These are phyloP conservation scores for Elachura formosa DNA, from an alignment of 2,113 vertebrate species.

Conservation along the genomic window DNA sequence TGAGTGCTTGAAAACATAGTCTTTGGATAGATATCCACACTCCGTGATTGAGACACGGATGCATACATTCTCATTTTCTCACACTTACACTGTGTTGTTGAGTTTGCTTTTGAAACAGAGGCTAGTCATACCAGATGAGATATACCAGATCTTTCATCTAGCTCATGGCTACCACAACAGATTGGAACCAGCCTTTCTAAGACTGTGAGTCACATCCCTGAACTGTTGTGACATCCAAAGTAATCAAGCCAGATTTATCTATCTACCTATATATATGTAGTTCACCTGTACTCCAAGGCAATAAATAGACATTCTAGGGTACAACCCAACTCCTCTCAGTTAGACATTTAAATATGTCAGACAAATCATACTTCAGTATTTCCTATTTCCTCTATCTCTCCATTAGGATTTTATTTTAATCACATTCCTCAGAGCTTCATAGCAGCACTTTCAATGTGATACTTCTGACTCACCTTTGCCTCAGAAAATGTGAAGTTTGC, in stretches of 20 bases:
- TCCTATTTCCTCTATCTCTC: background rate
- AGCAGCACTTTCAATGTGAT: background rate
- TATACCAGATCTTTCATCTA: background rate
- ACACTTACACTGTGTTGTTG: background rate
- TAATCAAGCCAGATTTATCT: background rate
- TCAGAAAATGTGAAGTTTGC: conserved; percentile 14
- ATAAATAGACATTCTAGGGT: background rate
- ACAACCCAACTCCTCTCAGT: background rate
- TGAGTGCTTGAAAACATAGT: background rate
- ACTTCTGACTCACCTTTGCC: background rate
- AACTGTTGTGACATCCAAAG: background rate
- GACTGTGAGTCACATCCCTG: background rate
- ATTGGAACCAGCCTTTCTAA: background rate
- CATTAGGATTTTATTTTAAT: conserved; percentile 1
- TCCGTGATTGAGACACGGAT: background rate
- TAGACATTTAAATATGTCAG: background rate
- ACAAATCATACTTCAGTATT: background rate
- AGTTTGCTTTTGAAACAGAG: background rate
- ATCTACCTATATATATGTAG: background rate
- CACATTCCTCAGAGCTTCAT: background rate
- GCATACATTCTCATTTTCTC: background rate
- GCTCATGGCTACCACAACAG: background rate
- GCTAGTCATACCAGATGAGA: background rate
- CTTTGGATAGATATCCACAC: background rate
- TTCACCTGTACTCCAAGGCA: background rate